Base-by-base conservation (phyloP, 30 jellyfish, hydroid and myxozoan genomes). In the Sanderia malayensis region DNA sequence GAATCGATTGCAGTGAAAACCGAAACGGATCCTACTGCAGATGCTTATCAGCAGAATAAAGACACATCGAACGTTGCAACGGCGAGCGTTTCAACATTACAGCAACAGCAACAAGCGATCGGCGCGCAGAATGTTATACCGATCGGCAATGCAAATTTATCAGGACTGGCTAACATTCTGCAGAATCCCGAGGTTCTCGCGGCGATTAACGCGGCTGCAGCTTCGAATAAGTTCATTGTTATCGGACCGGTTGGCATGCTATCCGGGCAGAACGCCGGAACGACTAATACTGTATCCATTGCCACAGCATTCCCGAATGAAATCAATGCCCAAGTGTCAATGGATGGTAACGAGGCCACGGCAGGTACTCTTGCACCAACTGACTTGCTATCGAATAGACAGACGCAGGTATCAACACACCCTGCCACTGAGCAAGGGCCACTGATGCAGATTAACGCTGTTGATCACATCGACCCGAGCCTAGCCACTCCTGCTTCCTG, bases 201-300 rank as follows among this genome's bases (percentile, higher is more conserved):
- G 7, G 99, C 99, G 31, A 93, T 93, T 21, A 93, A 93, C 74
- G 92, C 92, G 0, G 99, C 99, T 4, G 96, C 99, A 1, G 93
- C 99, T 17, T 78, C 99, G 9, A 93, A 93, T 65, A 93, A 93
- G 73, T 93, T 93, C 73, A 93, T 93, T 53, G 99, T 93, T 19
- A 93, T 93, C 64, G 99, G 99, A 30, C 99, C 99, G 1, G 99
- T 93, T 15, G 95, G 99, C 27, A 93, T 93, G 99, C 80, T 93
- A 31, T 95, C 91, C 55, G 77, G 76, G 3, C 66, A 85, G 22
- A 70, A 63, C 37, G 78, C 96, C 1, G 79, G 70, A 6, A 46
- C 95, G 47, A 55, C 90, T 15, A 65, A 53, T 24, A 75, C 87
- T 31, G 94, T 68, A 6, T 52, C 95, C 17, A 33, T 84, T 21